phyloP scores from a whole-genome alignment of 2,888 invertebrate genomes.

The Lypha dubia region DNA sequence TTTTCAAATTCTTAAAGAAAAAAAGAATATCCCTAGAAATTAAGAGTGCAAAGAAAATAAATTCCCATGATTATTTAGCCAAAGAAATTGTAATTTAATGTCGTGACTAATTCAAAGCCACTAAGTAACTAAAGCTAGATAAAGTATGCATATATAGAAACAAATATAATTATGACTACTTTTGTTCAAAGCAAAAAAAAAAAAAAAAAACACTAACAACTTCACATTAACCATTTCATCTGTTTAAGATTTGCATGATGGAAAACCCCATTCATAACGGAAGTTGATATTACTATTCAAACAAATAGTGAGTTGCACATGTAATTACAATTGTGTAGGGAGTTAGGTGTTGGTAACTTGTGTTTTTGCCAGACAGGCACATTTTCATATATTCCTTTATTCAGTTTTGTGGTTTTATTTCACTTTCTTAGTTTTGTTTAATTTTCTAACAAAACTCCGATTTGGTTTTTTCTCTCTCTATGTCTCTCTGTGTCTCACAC shows the following conservation, averaged over 20 bases:
- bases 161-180: slow-evolving; percentile 37
- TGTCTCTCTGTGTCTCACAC: no score
- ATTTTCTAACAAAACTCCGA: slow-evolving; percentile 10
- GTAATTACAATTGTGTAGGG: slow-evolving; percentile 31
- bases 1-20: slow-evolving; percentile 20
- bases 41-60: slow-evolving; percentile 4
- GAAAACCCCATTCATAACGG: slow-evolving; percentile 62
- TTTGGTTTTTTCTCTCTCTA: not conserved
- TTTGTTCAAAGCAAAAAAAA: slow-evolving; percentile 10
- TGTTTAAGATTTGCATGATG: slow-evolving; percentile 65
- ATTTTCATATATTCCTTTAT: not conserved
- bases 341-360: slow-evolving; percentile 53
- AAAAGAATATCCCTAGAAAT: slow-evolving; percentile 1
- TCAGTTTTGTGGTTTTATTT: slow-evolving; percentile 33
- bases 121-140: not conserved
- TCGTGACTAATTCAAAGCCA: slow-evolving; percentile 46
- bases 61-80: slow-evolving; percentile 54
- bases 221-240: slow-evolving; percentile 56
- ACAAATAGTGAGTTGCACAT: not conserved
- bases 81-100: slow-evolving; percentile 51
- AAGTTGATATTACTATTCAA: slow-evolving; percentile 32
- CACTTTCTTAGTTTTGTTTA: not conserved
- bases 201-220: not conserved
- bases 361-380: not conserved
- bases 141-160: slow-evolving; percentile 6